Evolutionary conservation across 2,797 vertebrate species (phyloP).

Genomic region (Chaenodraco wilsoni): DNA sequence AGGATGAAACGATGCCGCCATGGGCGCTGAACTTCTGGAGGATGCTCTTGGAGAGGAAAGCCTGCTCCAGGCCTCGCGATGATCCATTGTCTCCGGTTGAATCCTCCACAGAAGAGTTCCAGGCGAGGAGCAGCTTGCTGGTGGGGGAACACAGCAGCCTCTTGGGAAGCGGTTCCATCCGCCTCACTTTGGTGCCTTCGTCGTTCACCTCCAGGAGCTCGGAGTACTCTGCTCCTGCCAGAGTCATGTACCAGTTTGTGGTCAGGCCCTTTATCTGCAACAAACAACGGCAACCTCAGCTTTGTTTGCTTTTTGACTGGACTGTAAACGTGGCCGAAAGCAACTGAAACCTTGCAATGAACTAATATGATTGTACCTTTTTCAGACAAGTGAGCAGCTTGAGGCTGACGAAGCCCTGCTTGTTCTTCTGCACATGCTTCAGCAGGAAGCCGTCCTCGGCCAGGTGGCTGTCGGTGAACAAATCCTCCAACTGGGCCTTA

Average conservation of each 20-base stretch:
- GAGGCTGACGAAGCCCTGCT: constrained; percentile 62
- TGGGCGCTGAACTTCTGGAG: constrained; percentile 75
- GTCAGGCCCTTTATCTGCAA: constrained; percentile 86
- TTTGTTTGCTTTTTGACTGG: constrained; percentile 36
- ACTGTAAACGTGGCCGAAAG: constrained; percentile 26
- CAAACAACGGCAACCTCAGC: constrained; percentile 49
- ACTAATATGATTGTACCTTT: constrained; percentile 49
- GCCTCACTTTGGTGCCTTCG: constrained; percentile 85
- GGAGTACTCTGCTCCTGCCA: constrained; percentile 79
- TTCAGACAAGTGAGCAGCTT: constrained; percentile 70
- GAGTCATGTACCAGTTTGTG: constrained; percentile 82
- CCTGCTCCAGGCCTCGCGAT: constrained; percentile 20
- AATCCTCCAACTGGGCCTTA: constrained; percentile 59
- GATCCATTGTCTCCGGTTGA: background rate
- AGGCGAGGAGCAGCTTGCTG: constrained; percentile 83
- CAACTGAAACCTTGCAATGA: constrained; percentile 7
- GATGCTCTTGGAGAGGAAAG: constrained; percentile 74
- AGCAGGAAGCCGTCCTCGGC: constrained; percentile 68
- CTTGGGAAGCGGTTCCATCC: constrained; percentile 76
- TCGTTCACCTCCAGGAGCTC: constrained; percentile 84
- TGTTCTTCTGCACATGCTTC: constrained; percentile 67
- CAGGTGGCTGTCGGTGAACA: constrained; percentile 66
- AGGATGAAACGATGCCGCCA: constrained; percentile 76
- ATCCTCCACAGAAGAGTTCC: constrained; percentile 72
- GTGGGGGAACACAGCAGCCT: constrained; percentile 82